Conservation (phyloP, 1,140 invertebrate species). For the Augochlora pura region DNA sequence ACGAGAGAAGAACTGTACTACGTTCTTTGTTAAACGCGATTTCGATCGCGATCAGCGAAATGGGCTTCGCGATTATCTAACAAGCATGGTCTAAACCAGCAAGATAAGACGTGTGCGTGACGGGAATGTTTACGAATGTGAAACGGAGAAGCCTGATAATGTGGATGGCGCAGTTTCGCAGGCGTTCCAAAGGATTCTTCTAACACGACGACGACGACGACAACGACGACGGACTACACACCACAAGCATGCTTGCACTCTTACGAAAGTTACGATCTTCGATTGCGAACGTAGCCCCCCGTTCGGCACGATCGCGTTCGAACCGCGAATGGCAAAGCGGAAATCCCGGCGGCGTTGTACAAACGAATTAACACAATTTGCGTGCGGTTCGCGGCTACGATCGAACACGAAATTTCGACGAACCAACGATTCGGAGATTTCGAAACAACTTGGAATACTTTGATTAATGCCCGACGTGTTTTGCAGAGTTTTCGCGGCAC, state of each 20-base stretch:
- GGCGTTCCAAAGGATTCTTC: conserved; percentile 71
- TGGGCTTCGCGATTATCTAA: background rate
- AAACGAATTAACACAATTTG: too few species aligned
- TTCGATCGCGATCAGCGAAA: background rate
- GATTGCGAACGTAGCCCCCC: too few species aligned
- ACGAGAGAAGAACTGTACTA: too few species aligned
- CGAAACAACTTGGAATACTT: too few species aligned
- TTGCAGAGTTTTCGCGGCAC: background rate
- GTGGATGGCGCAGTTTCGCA: conserved; percentile 59
- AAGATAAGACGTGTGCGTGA: conserved; percentile 42
- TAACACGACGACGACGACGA: conserved; percentile 56
- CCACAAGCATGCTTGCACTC: conserved; percentile 21
- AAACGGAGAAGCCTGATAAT: conserved; percentile 72
- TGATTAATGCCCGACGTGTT: too few species aligned
- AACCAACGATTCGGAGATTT: too few species aligned
- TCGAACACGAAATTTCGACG: too few species aligned
- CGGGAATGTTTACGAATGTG: conserved; percentile 76
- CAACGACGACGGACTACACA: conserved; percentile 13
- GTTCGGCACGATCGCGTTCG: too few species aligned
- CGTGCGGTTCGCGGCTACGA: too few species aligned
- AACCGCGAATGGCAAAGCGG: too few species aligned
- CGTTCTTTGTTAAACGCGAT: background rate
- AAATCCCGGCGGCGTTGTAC: too few species aligned
- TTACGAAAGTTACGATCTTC: background rate
- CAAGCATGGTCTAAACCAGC: background rate